Evolutionary conservation across 2,113 vertebrate genomes (phyloP).

Genomic region (Telmatochromis brachygnathus): DNA sequence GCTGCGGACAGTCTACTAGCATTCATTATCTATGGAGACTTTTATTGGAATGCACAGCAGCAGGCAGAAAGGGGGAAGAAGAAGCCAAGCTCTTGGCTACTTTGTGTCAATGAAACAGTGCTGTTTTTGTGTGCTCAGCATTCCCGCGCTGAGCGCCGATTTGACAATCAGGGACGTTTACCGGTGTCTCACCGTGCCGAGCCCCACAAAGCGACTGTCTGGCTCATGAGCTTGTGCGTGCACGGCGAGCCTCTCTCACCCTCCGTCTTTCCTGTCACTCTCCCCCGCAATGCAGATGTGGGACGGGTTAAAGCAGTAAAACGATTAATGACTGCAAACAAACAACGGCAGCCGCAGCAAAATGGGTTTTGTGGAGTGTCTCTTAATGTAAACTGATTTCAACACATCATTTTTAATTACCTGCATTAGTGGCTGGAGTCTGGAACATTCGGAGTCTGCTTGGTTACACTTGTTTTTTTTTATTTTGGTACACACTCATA

Average conservation of each 20-base stretch:
- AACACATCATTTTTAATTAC: slow-evolving; percentile 8
- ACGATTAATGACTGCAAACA: slow-evolving; percentile 17
- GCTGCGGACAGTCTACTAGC: too few relatives aligned
- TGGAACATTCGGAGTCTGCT: neutral
- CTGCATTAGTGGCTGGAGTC: neutral
- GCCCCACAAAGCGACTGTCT: neutral
- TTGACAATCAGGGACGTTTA: neutral
- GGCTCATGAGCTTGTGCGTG: neutral
- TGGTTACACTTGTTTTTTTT: neutral
- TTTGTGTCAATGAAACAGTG: slow-evolving; percentile 17
- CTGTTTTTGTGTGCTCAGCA: slow-evolving; percentile 33
- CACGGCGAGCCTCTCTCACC: neutral
- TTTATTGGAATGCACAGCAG: slow-evolving; percentile 35
- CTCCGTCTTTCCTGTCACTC: neutral
- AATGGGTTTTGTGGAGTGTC: neutral
- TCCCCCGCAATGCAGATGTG: neutral
- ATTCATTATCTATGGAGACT: slow-evolving; percentile 29
- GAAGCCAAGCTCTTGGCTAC: slow-evolving; percentile 2
- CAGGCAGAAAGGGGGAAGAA: neutral
- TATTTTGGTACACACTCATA: neutral
- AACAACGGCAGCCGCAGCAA: neutral
- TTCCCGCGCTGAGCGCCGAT: neutral
- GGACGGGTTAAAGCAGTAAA: neutral
- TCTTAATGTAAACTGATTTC: slow-evolving; percentile 1
- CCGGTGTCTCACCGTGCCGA: neutral